Evolutionary conservation across 1,140 invertebrate species (phyloP).

Genomic region (Leptinotarsa texana): DNA sequence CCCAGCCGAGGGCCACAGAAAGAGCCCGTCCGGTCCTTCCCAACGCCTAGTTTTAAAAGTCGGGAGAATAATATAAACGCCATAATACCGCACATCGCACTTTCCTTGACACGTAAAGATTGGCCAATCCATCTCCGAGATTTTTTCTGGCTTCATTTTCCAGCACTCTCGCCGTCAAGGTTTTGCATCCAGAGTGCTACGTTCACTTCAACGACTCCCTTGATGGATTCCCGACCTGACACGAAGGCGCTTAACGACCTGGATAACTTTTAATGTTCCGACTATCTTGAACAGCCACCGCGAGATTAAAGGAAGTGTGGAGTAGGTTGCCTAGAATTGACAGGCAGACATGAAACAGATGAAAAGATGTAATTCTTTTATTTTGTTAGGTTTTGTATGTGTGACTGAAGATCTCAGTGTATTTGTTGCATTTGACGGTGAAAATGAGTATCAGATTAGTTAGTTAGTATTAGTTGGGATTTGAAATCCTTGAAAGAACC

Average conservation of each 20-base stretch:
- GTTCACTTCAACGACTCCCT: conserved; percentile 4
- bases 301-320: neutral
- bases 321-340: no score
- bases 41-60: neutral
- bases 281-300: conserved; percentile 9
- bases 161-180: neutral
- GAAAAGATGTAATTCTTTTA: no score
- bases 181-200: neutral
- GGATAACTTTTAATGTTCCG: conserved; percentile 16
- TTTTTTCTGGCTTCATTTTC: conserved; percentile 4
- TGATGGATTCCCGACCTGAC: conserved; percentile 17
- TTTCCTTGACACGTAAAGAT: conserved; percentile 18
- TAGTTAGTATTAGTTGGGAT: no score
- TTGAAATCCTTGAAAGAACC: no score
- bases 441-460: no score
- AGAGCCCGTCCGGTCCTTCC: no score
- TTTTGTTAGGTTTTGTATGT: no score
- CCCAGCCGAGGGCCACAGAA: no score
- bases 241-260: conserved; percentile 11
- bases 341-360: no score
- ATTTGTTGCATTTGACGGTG: no score
- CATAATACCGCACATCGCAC: conserved; percentile 7
- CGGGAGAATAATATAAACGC: neutral
- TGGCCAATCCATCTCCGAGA: conserved; percentile 14
- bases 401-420: no score